Base-by-base conservation (phyloP, 2,113 vertebrate species). In the Ornithorhynchus anatinus region DNA sequence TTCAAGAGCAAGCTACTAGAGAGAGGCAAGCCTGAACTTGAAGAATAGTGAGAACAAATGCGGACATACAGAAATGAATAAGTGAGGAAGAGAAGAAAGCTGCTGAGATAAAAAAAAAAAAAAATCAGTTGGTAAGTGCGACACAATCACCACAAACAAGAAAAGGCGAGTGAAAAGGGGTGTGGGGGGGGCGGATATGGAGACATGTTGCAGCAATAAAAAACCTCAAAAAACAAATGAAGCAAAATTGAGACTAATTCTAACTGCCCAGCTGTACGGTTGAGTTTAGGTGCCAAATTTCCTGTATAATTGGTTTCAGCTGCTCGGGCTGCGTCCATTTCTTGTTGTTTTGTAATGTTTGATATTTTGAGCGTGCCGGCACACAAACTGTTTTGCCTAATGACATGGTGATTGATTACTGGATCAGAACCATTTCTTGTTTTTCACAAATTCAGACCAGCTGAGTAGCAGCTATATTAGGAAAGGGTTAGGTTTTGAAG, bases 181-280 rank as follows among this genome's bases (percentile, higher is more conserved):
- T 40, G 25, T 6, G 25, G n/a, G n/a, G n/a, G n/a, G n/a, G n/a
- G n/a, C n/a, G n/a, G n/a, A n/a, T n/a, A n/a, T n/a, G n/a, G n/a
- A n/a, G n/a, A n/a, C n/a, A n/a, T n/a, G n/a, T n/a, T n/a, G n/a
- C n/a, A n/a, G n/a, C n/a, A n/a, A n/a, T n/a, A n/a, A n/a, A n/a
- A n/a, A n/a, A n/a, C n/a, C n/a, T n/a, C n/a, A n/a, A n/a, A 73
- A 73, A 61, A 75, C 82, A 80, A 77, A 88, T 25, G 80, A 77
- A 84, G 77, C 54, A 73, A 71, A 80, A 81, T 77, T 83, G 84
- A 77, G 75, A 80, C 69, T 77, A 69, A 75, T 85, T 73, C 60
- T 33, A 73, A 60, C 60, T 51, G 35, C 71, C 54, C 82, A 69
- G 82, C 59, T 80, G 76, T 63, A 4, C 20, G 59, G 73, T n/a